Base-by-base conservation (phyloP, 2,113 vertebrate genomes). In the Dasyurus viverrinus region DNA sequence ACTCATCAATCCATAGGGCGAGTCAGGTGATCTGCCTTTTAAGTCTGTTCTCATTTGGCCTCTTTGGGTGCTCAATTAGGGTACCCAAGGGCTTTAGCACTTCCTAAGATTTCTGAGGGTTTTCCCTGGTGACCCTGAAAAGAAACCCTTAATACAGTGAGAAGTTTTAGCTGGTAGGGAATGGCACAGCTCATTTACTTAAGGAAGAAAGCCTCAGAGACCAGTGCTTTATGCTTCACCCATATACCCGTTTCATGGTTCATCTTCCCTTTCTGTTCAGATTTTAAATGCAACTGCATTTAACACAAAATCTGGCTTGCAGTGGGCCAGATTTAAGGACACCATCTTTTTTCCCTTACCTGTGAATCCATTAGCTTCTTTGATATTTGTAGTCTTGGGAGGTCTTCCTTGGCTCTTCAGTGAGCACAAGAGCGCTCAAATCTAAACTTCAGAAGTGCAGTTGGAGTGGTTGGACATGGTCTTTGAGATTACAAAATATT, bases 31-130 rank as follows among this genome's bases (percentile, higher is more conserved):
- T 55, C 36, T 84, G n/a, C 53, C 54, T 92, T 55, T 50, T 50
- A 50, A 76, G 68, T 90, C 53, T 84, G n/a, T 94, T 96, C 89
- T 76, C 76, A 89, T 92, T 92, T 90, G 93, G 26, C 22, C 24
- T 48, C 5, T 94, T 54, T 54, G 27, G 50, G 89, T 68, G 89
- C 53, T 91, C n/a, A 54, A 42, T 92, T 89, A 97, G 23, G 89
- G 26, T 47, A 93, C 94, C 84, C 54, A 50, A 90, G 76, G 46
- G 22, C 92, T 95, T 93, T 76, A 91, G 48, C 26, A 36, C 8
- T 92, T 94, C 89, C 52, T 52, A 57, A 68, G 46, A 93, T 84
- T 84, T 92, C 54, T 36, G 25, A 26, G 0, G 54, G 8, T 90
- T 94, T 89, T 93, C 76, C 47, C 96, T 89, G 36, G 19, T 48